Conservation (phyloP, 2,113 vertebrate genomes). For the Leptobrachium leishanense region DNA sequence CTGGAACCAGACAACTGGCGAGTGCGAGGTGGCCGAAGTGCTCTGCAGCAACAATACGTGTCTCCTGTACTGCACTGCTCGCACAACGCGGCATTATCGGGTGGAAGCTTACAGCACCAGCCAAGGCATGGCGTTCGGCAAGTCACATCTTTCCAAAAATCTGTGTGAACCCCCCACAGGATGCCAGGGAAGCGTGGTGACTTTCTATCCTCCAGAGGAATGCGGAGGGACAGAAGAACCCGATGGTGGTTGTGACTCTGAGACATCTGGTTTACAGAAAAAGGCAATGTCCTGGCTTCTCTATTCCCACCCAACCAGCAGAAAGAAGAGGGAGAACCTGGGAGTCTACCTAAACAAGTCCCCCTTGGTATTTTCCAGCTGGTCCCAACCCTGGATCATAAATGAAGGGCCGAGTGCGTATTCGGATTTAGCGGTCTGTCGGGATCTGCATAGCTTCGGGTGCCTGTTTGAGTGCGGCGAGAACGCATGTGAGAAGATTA, state of each 20-base stretch:
- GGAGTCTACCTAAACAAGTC: slow-evolving; percentile 82
- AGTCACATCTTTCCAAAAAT: slow-evolving; percentile 52
- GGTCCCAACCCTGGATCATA: slow-evolving; percentile 78
- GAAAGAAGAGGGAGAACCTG: slow-evolving; percentile 67
- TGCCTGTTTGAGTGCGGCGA: slow-evolving; percentile 86
- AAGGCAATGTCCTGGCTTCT: slow-evolving; percentile 72
- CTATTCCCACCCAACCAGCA: slow-evolving; percentile 83
- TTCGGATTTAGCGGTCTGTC: slow-evolving; percentile 80
- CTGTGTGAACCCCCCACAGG: slow-evolving; percentile 71
- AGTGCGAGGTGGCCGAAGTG: slow-evolving; percentile 88
- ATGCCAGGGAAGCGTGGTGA: slow-evolving; percentile 89
- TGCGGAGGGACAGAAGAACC: background rate
- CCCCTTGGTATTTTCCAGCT: slow-evolving; percentile 64
- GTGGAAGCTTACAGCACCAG: slow-evolving; percentile 75
- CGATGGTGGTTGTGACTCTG: background rate
- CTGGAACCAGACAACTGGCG: slow-evolving; percentile 57
- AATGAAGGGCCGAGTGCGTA: slow-evolving; percentile 80
- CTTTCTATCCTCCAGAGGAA: slow-evolving; percentile 62
- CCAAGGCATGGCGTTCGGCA: slow-evolving; percentile 68
- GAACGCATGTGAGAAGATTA: slow-evolving; percentile 60
- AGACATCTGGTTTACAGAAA: background rate
- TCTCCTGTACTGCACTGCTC: slow-evolving; percentile 85
- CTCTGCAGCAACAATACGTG: slow-evolving; percentile 52
- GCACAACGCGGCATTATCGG: slow-evolving; percentile 64
- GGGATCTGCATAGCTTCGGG: slow-evolving; percentile 69